These are phyloP conservation scores for Sycophila texana DNA, from an alignment of 2,888 invertebrate species.

Conservation along the genomic window DNA sequence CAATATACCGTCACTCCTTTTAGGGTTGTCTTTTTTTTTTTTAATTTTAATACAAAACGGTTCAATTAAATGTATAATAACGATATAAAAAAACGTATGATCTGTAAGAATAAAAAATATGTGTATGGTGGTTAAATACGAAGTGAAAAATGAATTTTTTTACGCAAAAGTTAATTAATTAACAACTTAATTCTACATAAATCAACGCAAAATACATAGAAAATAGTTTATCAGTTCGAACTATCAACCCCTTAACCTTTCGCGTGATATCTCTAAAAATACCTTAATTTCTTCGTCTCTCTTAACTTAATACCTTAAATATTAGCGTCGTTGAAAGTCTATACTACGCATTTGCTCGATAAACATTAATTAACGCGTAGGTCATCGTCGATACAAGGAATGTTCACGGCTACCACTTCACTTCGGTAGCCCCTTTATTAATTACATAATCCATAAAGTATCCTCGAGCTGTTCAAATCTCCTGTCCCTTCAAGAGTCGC, in stretches of 20 bases:
- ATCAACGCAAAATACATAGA: no score
- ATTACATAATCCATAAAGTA: not conserved
- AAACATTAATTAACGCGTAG: slow-evolving; percentile 30
- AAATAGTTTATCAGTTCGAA: no score
- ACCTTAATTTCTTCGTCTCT: slow-evolving; percentile 45
- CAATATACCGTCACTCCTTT: slow-evolving; percentile 23
- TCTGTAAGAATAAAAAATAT: no score
- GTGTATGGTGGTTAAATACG: no score
- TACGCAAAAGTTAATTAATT: no score
- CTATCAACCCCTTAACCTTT: not conserved
- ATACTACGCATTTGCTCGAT: slow-evolving; percentile 8
- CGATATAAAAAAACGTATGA: no score
- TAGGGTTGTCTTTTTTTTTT: slow-evolving; percentile 18
- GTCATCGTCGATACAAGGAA: slow-evolving; percentile 59
- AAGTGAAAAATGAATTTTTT: no score
- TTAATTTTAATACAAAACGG: not conserved
- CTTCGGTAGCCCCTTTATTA: slow-evolving; percentile 2
- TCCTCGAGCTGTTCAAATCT: not conserved
- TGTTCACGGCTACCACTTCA: slow-evolving; percentile 60
- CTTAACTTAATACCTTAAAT: slow-evolving; percentile 33
- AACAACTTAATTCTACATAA: no score
- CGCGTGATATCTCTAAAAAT: slow-evolving; percentile 47
- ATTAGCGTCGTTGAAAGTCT: slow-evolving; percentile 17
- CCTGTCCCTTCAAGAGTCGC: no score
- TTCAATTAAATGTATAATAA: no score